phyloP scores from a whole-genome alignment of 2,113 vertebrate species.

The Struthidea cinerea region DNA sequence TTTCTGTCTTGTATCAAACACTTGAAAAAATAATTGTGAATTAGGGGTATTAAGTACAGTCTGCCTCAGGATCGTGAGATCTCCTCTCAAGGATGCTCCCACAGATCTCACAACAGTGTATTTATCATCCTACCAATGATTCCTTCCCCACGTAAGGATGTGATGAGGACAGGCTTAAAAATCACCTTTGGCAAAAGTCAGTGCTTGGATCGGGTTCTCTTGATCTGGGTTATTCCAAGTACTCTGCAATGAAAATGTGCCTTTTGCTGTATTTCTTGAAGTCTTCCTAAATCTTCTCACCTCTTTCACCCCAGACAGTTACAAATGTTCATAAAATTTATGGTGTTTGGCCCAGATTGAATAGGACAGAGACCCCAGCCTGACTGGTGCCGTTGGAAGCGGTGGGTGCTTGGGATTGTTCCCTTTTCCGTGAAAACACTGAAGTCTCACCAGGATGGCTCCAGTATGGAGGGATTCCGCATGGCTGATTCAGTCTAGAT shows the following conservation, averaged over 20 bases:
- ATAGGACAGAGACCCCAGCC: neutral
- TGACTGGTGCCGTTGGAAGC: neutral
- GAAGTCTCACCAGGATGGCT: neutral
- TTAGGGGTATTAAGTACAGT: neutral
- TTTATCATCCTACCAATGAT: neutral
- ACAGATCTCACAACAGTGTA: neutral
- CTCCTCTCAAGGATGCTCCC: slow-evolving; percentile 7
- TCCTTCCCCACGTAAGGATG: neutral
- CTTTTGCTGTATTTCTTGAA: neutral
- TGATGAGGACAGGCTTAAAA: neutral
- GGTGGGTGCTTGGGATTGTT: neutral
- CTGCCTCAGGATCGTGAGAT: neutral
- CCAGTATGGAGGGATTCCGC: neutral
- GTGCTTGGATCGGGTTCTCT: neutral
- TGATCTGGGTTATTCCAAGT: neutral
- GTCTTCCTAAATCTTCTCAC: neutral
- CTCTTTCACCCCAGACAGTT: neutral
- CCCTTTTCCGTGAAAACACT: neutral
- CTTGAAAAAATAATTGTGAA: neutral
- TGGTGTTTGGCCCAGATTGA: neutral
- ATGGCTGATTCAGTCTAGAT: neutral
- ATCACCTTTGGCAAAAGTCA: neutral
- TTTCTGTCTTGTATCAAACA: slow-evolving; percentile 15
- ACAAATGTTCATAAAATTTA: neutral
- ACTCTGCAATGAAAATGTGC: neutral